Percentiles rank a stretch among this genome's conserved stretches.
Evolutionary conservation across 2,888 invertebrate genomes (phyloP).

Genomic region (Lasioglossum pauxillum): DNA sequence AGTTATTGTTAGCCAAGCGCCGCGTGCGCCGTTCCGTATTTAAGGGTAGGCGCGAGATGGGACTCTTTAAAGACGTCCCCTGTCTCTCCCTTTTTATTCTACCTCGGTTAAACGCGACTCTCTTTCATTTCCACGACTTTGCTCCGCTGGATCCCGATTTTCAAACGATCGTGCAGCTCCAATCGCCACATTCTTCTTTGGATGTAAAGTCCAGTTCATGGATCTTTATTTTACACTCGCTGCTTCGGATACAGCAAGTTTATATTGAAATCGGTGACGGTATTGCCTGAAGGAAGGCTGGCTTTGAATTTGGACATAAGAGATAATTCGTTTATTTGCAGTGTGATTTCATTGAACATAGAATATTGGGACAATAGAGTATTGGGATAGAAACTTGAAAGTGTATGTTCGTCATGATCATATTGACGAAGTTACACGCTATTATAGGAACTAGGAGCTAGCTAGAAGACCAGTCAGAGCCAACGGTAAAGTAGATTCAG

Average conservation of each 20-base stretch:
- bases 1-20: conserved; percentile 34
- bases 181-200: not conserved
- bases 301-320: not conserved
- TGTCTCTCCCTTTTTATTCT: not conserved
- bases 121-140: not conserved
- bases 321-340: not conserved
- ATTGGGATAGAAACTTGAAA: not conserved
- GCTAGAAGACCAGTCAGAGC: not conserved
- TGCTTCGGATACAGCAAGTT: not conserved
- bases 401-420: not conserved
- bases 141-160: not conserved
- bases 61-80: not conserved
- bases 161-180: not conserved
- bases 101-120: not conserved
- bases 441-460: not conserved
- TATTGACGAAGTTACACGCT: not conserved
- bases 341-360: not conserved
- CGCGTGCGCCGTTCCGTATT: not conserved
- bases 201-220: not conserved
- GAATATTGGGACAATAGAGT: not conserved
- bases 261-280: not conserved
- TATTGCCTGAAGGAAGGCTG: not conserved
- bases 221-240: not conserved
- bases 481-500: not conserved
- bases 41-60: not conserved